These are phyloP conservation scores for Bombus impatiens DNA, from an alignment of 1,140 invertebrate species.

Conservation along the genomic window DNA sequence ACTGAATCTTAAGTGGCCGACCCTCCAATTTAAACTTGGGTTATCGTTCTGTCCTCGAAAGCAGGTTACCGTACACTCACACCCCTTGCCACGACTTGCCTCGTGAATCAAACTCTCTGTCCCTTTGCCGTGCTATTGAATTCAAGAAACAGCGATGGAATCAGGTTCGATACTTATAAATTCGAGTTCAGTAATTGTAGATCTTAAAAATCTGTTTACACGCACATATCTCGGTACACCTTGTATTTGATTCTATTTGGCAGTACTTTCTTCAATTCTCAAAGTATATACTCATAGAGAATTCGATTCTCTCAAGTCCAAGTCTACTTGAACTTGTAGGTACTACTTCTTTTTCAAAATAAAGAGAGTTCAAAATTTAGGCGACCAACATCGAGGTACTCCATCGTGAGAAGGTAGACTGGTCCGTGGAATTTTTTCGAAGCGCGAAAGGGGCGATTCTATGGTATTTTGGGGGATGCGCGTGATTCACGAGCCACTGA, in stretches of 20 bases:
- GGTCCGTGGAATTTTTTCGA: slow-evolving; percentile 12
- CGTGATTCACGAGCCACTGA: slow-evolving; percentile 1
- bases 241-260: too few relatives aligned
- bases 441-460: neutral
- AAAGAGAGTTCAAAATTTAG: too few relatives aligned
- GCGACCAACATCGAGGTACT: too few relatives aligned
- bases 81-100: neutral
- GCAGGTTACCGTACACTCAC: slow-evolving; percentile 49
- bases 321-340: too few relatives aligned
- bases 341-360: too few relatives aligned
- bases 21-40: slow-evolving; percentile 69
- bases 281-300: too few relatives aligned
- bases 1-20: slow-evolving; percentile 70
- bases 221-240: too few relatives aligned
- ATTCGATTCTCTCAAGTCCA: too few relatives aligned
- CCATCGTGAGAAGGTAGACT: slow-evolving; percentile 6
- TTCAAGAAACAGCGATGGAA: neutral
- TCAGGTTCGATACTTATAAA: too few relatives aligned
- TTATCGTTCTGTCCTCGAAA: slow-evolving; percentile 66
- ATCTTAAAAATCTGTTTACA: too few relatives aligned
- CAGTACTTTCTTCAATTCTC: too few relatives aligned
- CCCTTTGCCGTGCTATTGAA: neutral
- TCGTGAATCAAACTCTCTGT: slow-evolving; percentile 30
- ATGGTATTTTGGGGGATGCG: neutral
- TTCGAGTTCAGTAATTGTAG: neutral